These are phyloP conservation scores for Manduca sexta DNA, from an alignment of 1,140 invertebrate genomes.

Conservation along the genomic window DNA sequence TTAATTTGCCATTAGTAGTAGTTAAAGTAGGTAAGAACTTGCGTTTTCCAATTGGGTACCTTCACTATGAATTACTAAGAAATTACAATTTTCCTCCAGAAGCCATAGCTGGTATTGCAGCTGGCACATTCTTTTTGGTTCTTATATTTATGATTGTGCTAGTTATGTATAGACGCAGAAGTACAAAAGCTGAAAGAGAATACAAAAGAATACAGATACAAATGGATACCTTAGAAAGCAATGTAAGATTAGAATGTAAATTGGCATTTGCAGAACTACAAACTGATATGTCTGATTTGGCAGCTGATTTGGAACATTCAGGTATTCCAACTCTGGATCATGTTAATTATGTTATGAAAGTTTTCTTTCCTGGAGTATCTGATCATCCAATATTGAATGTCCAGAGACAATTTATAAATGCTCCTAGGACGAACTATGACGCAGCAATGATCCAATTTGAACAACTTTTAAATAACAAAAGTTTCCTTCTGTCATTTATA, in stretches of 20 bases:
- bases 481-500: slow-evolving; percentile 94
- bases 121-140: slow-evolving; percentile 87
- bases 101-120: slow-evolving; percentile 88
- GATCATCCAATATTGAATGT: slow-evolving; percentile 94
- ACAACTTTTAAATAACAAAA: slow-evolving; percentile 93
- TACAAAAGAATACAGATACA: slow-evolving; percentile 99
- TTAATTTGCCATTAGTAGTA: slow-evolving; percentile 89
- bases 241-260: slow-evolving; percentile 97
- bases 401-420: slow-evolving; percentile 84
- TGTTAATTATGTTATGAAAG: slow-evolving; percentile 98
- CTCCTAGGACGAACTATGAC: slow-evolving; percentile 90
- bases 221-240: slow-evolving; percentile 99
- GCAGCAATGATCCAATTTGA: slow-evolving; percentile 96
- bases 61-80: slow-evolving; percentile 91
- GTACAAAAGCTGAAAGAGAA: slow-evolving; percentile 95
- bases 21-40: slow-evolving; percentile 91
- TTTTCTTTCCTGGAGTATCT: slow-evolving; percentile 96
- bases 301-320: slow-evolving; percentile 94
- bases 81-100: slow-evolving; percentile 90
- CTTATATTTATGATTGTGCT: slow-evolving; percentile 90
- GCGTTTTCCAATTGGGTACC: slow-evolving; percentile 88
- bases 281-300: slow-evolving; percentile 99
- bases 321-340: slow-evolving; percentile 97
- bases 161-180: slow-evolving; percentile 91
- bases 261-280: slow-evolving; percentile 99